These are phyloP conservation scores for Acrocyrtus sp. DNA, from an alignment of 2,888 invertebrate species.

Conservation along the genomic window DNA sequence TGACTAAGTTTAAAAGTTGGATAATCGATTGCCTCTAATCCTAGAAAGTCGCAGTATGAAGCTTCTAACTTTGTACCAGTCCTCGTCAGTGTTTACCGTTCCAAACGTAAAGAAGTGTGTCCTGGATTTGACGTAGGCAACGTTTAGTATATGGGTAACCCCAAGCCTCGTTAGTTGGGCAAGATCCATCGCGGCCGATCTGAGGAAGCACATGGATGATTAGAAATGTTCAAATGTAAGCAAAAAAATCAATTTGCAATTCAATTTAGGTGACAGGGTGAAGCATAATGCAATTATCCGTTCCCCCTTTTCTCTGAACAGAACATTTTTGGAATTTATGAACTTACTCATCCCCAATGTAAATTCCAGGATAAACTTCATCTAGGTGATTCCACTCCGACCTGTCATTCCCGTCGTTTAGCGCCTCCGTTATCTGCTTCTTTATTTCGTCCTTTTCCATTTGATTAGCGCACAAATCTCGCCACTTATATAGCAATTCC, in stretches of 20 bases:
- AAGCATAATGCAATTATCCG: too few relatives aligned
- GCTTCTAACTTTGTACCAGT: slow-evolving; percentile 11
- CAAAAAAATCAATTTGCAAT: not conserved
- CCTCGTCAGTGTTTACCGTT: slow-evolving; percentile 26
- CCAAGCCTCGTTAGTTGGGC: slow-evolving; percentile 65
- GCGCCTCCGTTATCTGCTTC: not conserved
- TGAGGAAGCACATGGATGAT: slow-evolving; percentile 58
- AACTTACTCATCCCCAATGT: slow-evolving; percentile 67
- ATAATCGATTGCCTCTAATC: slow-evolving; percentile 67
- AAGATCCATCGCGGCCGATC: slow-evolving; percentile 66
- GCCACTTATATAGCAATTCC: too few relatives aligned
- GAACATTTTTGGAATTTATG: not conserved
- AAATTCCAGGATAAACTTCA: slow-evolving; percentile 67
- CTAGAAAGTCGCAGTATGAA: slow-evolving; percentile 64
- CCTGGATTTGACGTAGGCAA: slow-evolving; percentile 65
- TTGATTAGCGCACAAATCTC: not conserved
- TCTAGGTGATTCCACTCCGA: slow-evolving; percentile 49
- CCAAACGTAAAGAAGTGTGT: slow-evolving; percentile 47
- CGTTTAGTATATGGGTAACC: slow-evolving; percentile 68
- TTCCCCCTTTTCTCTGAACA: too few relatives aligned
- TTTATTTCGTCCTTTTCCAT: not conserved
- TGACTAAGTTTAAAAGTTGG: slow-evolving; percentile 66
- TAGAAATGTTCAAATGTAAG: not conserved
- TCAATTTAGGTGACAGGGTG: too few relatives aligned
- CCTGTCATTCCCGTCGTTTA: not conserved